Conservation (phyloP, 2,113 vertebrate species). For the Cichladusa arquata region DNA sequence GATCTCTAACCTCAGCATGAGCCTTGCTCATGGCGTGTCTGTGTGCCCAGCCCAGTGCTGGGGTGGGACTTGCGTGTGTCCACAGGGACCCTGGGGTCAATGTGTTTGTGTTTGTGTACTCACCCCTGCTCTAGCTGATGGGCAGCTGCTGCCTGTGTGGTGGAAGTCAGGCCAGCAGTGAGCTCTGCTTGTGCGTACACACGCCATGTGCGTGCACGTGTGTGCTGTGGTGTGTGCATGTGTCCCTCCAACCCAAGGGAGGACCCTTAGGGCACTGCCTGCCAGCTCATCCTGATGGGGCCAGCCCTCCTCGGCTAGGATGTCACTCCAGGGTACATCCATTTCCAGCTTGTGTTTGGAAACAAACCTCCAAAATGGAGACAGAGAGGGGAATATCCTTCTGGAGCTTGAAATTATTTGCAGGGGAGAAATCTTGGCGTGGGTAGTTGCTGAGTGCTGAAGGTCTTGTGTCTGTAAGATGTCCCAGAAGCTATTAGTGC, state of each 20-base stretch:
- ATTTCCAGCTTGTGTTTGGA: background rate
- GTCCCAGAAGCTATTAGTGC: background rate
- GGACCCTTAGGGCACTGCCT: background rate
- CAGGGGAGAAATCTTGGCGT: background rate
- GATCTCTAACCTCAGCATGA: conserved; percentile 54
- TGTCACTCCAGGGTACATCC: fast-evolving
- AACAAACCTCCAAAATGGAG: background rate
- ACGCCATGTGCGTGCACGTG: fast-evolving
- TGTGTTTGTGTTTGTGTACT: background rate
- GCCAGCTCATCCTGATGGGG: fast-evolving
- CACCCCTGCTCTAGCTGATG: background rate
- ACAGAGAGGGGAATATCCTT: background rate
- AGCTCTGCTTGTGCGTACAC: background rate
- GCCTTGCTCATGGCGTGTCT: background rate
- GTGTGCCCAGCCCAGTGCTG: conserved; percentile 12
- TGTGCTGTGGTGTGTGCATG: conserved; percentile 51
- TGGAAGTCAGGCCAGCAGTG: fast-evolving
- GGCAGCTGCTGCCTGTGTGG: background rate
- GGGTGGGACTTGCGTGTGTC: background rate
- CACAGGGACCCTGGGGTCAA: background rate
- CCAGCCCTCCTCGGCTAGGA: background rate
- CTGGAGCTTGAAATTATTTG: background rate
- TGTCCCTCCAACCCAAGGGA: background rate
- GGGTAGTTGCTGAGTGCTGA: background rate
- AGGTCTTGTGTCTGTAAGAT: background rate